phyloP scores from a whole-genome alignment of 2,888 invertebrate genomes.

The Monopis laevigella region DNA sequence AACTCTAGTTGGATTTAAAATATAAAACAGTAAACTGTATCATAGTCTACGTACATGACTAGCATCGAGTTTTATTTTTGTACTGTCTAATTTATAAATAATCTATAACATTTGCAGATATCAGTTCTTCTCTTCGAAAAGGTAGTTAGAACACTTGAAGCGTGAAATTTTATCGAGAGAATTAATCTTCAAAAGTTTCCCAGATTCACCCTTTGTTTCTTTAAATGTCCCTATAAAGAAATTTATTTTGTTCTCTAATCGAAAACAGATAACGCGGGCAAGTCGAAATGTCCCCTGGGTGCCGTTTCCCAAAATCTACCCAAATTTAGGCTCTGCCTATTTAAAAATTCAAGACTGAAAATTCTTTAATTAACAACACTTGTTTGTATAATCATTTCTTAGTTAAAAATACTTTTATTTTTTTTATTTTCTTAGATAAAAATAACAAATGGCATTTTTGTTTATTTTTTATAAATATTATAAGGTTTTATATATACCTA shows the following conservation, averaged over 20 bases:
- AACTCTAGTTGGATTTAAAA: too few relatives aligned
- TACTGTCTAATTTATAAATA: conserved; percentile 24
- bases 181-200: conserved; percentile 59
- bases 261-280: conserved; percentile 38
- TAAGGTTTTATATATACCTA: too few relatives aligned
- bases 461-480: too few relatives aligned
- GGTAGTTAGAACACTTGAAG: conserved; percentile 46
- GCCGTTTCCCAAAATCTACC: conserved; percentile 8
- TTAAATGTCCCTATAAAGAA: conserved; percentile 39
- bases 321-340: neutral
- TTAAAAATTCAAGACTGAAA: conserved; percentile 3
- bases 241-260: conserved; percentile 50
- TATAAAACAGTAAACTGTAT: too few relatives aligned
- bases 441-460: too few relatives aligned
- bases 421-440: too few relatives aligned
- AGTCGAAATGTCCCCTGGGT: conserved; percentile 30
- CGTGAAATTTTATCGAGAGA: conserved; percentile 62
- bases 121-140: conserved; percentile 34
- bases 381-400: too few relatives aligned
- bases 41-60: too few relatives aligned
- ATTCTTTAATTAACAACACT: conserved; percentile 8
- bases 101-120: conserved; percentile 33
- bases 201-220: conserved; percentile 46
- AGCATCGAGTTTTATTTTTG: too few relatives aligned
- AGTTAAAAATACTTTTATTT: too few relatives aligned